phyloP scores from a whole-genome alignment of 64 coral and sea anemone species.

The Actinia tenebrosa region DNA sequence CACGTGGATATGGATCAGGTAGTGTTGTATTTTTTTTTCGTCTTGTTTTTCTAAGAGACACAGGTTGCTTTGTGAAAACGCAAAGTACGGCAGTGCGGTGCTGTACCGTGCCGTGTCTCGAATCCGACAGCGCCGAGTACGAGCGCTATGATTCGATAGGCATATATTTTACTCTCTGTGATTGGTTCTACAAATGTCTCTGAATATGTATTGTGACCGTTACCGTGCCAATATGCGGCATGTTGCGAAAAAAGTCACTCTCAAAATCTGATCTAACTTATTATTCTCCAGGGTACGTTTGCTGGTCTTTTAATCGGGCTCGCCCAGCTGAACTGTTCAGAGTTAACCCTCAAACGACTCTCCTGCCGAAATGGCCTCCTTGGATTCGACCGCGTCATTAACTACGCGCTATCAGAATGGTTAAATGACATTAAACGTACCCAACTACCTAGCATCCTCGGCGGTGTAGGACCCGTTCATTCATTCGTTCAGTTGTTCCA shows the following conservation, averaged over 20 bases:
- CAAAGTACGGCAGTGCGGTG: no score
- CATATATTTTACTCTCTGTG: not conserved
- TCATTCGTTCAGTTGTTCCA: slow-evolving; percentile 93
- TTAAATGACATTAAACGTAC: slow-evolving; percentile 78
- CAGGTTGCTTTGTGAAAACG: no score
- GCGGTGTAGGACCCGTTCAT: slow-evolving; percentile 92
- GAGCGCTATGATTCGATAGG: no score
- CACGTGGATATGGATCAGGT: slow-evolving; percentile 96
- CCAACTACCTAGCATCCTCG: slow-evolving; percentile 82
- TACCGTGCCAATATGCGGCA: no score
- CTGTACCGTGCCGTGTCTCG: no score
- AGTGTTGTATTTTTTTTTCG: not conserved
- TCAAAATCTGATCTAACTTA: no score
- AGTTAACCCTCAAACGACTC: slow-evolving; percentile 83
- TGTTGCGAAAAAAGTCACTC: no score
- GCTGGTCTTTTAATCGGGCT: slow-evolving; percentile 89
- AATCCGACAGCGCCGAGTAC: no score
- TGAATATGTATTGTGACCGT: no score
- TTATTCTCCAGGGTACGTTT: slow-evolving; percentile 66
- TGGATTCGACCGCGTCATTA: slow-evolving; percentile 87
- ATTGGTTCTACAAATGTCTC: not conserved
- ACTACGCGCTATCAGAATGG: slow-evolving; percentile 88
- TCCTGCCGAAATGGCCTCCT: slow-evolving; percentile 85
- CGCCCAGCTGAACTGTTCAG: slow-evolving; percentile 89
- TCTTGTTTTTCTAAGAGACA: no score